Conservation (phyloP, 1,140 invertebrate genomes). For the Bombus sibiricus region DNA sequence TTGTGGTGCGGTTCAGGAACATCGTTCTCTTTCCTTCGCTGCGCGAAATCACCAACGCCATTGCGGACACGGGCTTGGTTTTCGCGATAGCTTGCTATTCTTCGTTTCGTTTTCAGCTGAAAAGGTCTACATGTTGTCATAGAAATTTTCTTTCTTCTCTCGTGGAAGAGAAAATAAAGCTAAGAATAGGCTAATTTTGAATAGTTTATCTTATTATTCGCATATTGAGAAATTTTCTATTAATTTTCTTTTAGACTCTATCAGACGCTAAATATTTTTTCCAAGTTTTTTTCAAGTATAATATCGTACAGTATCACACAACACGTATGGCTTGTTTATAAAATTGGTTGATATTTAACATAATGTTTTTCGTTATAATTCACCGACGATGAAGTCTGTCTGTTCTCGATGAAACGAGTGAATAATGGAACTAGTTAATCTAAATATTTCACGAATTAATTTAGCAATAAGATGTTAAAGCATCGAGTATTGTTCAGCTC, state of each 20-base stretch:
- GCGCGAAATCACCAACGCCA: not conserved
- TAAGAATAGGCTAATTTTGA: not conserved
- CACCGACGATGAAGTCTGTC: not conserved
- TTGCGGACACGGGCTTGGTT: not conserved
- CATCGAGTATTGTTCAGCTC: not conserved
- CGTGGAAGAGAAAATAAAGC: too few relatives aligned
- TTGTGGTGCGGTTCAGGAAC: not conserved
- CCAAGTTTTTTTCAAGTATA: too few relatives aligned
- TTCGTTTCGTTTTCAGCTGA: not conserved
- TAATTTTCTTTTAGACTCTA: too few relatives aligned
- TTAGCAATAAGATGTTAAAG: not conserved
- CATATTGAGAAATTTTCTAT: too few relatives aligned
- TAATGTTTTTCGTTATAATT: not conserved
- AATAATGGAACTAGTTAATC: not conserved
- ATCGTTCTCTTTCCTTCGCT: not conserved
- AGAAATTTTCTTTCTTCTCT: not conserved
- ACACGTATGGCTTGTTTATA: slow-evolving; percentile 4
- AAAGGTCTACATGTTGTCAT: not conserved
- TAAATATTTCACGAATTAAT: not conserved
- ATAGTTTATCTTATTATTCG: too few relatives aligned
- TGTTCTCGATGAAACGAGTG: not conserved
- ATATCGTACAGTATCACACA: not conserved
- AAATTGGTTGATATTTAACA: not conserved
- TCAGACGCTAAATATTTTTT: not conserved
- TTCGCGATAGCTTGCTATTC: not conserved